These are phyloP conservation scores for Poecilia picta DNA, from an alignment of 2,797 vertebrate genomes.

Conservation along the genomic window DNA sequence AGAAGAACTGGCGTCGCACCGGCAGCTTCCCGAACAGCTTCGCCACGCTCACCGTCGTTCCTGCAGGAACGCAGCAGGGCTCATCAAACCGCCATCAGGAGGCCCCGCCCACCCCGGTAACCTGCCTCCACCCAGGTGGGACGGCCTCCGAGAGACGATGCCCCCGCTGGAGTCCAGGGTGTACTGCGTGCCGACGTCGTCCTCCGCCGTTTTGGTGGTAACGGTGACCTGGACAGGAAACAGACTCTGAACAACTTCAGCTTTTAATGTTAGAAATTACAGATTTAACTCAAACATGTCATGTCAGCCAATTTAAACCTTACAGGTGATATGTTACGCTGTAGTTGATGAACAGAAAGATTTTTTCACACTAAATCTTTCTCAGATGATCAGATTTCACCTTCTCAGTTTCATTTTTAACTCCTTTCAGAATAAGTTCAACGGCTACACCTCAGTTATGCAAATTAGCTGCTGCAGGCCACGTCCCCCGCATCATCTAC, in stretches of 20 bases:
- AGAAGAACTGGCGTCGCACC: slow-evolving; percentile 94
- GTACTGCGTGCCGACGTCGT: slow-evolving; percentile 92
- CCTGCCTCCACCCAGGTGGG: slow-evolving; percentile 90
- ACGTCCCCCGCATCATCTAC: too few species aligned
- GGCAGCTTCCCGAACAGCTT: slow-evolving; percentile 95
- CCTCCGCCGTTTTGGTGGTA: slow-evolving; percentile 88
- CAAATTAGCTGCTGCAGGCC: too few species aligned
- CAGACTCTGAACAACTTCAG: not conserved
- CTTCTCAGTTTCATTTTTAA: too few species aligned
- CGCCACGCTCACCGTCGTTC: slow-evolving; percentile 89
- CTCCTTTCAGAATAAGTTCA: too few species aligned
- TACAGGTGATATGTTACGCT: not conserved
- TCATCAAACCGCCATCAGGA: not conserved
- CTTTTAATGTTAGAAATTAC: not conserved
- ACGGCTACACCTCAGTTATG: too few species aligned
- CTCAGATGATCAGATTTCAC: too few species aligned
- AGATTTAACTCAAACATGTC: not conserved
- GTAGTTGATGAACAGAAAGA: too few species aligned
- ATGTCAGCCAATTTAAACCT: not conserved
- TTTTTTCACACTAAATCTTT: too few species aligned
- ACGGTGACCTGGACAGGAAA: slow-evolving; percentile 83
- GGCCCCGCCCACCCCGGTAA: not conserved
- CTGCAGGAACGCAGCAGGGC: slow-evolving; percentile 67
- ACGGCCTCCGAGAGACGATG: slow-evolving; percentile 89
- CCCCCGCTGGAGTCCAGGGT: slow-evolving; percentile 84